These are phyloP conservation scores for Channa argus DNA, from an alignment of 2,113 vertebrate genomes.

Conservation along the genomic window DNA sequence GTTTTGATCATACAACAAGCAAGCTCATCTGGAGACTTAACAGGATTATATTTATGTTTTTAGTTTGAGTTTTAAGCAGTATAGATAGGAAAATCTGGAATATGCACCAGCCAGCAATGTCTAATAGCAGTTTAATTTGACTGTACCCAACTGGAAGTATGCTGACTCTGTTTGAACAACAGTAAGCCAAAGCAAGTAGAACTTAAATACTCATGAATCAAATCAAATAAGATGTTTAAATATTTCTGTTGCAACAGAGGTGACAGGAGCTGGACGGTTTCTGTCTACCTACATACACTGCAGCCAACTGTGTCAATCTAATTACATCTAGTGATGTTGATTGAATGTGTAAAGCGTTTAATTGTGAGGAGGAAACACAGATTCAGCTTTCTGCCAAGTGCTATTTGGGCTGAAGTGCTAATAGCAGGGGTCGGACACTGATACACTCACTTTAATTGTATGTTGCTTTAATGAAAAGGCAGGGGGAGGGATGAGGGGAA, in stretches of 20 bases:
- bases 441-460: slow-evolving; percentile 77
- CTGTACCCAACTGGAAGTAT: background rate
- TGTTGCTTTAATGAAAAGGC: slow-evolving; percentile 72
- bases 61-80: too few relatives aligned
- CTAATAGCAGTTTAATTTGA: too few relatives aligned
- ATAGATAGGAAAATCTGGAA: too few relatives aligned
- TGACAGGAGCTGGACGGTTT: slow-evolving; percentile 15
- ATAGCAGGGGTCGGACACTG: slow-evolving; percentile 64
- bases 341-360: slow-evolving; percentile 46
- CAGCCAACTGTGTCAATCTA: slow-evolving; percentile 55
- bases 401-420: slow-evolving; percentile 69
- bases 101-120: too few relatives aligned
- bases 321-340: slow-evolving; percentile 47
- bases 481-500: slow-evolving; percentile 26
- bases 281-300: background rate
- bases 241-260: background rate
- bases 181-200: background rate
- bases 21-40: too few relatives aligned
- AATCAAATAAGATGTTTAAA: slow-evolving; percentile 1
- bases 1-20: too few relatives aligned
- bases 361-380: slow-evolving; percentile 64
- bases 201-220: too few relatives aligned
- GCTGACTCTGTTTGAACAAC: background rate
- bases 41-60: too few relatives aligned
- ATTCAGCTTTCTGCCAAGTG: slow-evolving; percentile 68